Evolutionary conservation across 2,888 invertebrate genomes (phyloP), one percentile per base, ranked within the genome.

Genomic region (Myathropa florea): DNA sequence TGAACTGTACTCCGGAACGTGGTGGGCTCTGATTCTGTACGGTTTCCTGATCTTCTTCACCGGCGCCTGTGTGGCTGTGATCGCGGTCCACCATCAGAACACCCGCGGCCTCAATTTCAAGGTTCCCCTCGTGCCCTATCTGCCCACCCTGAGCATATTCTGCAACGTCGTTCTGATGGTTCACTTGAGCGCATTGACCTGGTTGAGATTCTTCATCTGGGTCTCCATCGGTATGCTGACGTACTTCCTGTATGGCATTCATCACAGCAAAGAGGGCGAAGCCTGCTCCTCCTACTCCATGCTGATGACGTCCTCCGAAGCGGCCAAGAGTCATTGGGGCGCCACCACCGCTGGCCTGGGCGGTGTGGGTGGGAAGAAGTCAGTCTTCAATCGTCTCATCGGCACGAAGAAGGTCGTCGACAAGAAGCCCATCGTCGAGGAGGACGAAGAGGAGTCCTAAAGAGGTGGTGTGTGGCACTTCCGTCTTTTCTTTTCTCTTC

Each of bases 161-260:
- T 95, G 96, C 90, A 97, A 97, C 90, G 94, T 97, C 4, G 96
- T 95, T 88, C 94, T 97, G 71, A 97, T 97, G 96, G 95, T 96
- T 33, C 96, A 97, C 89, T 93, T 97, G 71, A 96, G 96, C 88
- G 94, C 95, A 0, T 92, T 97, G 23, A 97, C 97, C 0, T 97
- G 97, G 97, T 93, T 97, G 4, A 94, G 97, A 53, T 97, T 97
- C 91, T 94, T 96, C 89, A 95, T 97, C 61, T 97, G 97, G 97
- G 97, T 97, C 94, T 94, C 96, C 59, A 91, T 97, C 79, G 97
- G 97, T 95, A 92, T 97, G 91, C 93, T 97, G 28, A 95, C 97
- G 6, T 97, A 97, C 91, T 97, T 97, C 92, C 93, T 96, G 1
- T 97, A 97, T 91, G 97, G 97, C 4, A 96, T 97, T 83, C 96